Conservation (phyloP, 2,888 invertebrate genomes). For the Deilephila porcellus region DNA sequence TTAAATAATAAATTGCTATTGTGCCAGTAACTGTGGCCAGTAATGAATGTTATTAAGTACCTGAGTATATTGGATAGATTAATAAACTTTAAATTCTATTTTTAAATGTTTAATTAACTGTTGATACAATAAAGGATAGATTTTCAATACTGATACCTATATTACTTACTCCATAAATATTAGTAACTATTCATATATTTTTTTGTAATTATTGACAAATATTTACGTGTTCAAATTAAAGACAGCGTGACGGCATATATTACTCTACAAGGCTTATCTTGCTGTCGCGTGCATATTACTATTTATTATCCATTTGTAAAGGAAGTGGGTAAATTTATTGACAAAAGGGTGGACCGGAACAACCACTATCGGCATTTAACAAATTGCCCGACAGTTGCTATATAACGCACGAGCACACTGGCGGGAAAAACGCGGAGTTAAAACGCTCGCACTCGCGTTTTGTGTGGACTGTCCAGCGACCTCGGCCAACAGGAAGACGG, state of each 20-base stretch:
- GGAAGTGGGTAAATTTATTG: slow-evolving; percentile 32
- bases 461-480: neutral
- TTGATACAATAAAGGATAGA: too few species aligned
- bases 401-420: slow-evolving; percentile 15
- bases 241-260: neutral
- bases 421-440: slow-evolving; percentile 1
- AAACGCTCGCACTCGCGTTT: neutral
- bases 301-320: slow-evolving; percentile 29
- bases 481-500: slow-evolving; percentile 38
- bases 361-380: slow-evolving; percentile 31
- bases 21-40: too few species aligned
- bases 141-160: too few species aligned
- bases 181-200: neutral
- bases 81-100: too few species aligned
- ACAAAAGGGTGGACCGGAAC: slow-evolving; percentile 32
- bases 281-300: slow-evolving; percentile 19
- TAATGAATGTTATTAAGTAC: too few species aligned
- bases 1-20: too few species aligned
- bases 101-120: too few species aligned
- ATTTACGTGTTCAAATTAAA: neutral
- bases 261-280: slow-evolving; percentile 16
- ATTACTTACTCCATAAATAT: too few species aligned
- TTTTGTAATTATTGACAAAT: neutral
- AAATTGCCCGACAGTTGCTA: slow-evolving; percentile 38
- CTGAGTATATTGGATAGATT: too few species aligned